These are phyloP conservation scores for Periparus ater DNA, from an alignment of 2,797 vertebrate species.

Conservation along the genomic window DNA sequence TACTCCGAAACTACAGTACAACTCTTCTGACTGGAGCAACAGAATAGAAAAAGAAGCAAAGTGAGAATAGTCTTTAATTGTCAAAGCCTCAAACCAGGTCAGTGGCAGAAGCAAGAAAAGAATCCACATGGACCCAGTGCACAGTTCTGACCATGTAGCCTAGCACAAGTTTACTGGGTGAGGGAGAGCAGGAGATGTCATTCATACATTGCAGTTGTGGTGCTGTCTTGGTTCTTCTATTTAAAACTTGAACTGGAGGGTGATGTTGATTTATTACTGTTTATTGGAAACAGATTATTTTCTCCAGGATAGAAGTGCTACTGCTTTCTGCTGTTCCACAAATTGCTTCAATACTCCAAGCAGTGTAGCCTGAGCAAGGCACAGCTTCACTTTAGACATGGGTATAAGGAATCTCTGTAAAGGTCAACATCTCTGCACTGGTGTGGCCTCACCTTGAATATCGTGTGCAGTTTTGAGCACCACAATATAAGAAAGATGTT, in stretches of 20 bases:
- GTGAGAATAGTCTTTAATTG: not conserved
- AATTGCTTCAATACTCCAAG: not conserved
- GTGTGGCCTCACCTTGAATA: not conserved
- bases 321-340: not conserved
- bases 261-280: not conserved
- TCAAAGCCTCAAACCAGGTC: not conserved
- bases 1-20: not conserved
- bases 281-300: not conserved
- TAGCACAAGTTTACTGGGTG: not conserved
- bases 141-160: not conserved
- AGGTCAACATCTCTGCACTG: not conserved
- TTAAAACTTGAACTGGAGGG: not conserved
- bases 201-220: not conserved
- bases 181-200: not conserved
- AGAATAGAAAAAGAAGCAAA: not conserved
- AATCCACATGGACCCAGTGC: not conserved
- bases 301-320: not conserved
- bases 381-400: not conserved
- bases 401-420: not conserved
- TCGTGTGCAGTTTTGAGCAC: not conserved
- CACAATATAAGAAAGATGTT: no score
- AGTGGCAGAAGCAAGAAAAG: not conserved
- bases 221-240: not conserved
- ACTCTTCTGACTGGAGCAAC: not conserved
- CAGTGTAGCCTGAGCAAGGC: not conserved